Evolutionary conservation across 2,113 vertebrate genomes (phyloP).

Genomic region (Beaufortia kweichowensis): DNA sequence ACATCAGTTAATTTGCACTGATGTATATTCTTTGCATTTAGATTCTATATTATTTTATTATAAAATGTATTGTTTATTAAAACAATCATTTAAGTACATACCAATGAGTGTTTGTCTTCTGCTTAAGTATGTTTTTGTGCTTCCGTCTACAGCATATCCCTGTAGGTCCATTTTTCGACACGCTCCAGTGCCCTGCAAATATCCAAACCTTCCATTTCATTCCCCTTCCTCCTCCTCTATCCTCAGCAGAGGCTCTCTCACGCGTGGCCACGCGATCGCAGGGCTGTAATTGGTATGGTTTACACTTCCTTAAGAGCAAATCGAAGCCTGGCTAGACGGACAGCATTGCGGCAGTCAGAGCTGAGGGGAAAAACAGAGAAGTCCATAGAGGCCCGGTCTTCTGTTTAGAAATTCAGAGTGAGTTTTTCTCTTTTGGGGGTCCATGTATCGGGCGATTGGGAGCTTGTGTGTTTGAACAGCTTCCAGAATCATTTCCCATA

Average conservation of each 20-base stretch:
- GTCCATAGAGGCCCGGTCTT: slow-evolving; percentile 1
- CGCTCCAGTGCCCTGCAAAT: slow-evolving; percentile 33
- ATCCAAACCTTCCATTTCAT: slow-evolving; percentile 39
- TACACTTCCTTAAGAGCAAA: slow-evolving; percentile 55
- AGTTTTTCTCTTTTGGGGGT: slow-evolving; percentile 17
- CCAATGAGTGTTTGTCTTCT: slow-evolving; percentile 15
- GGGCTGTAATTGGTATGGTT: slow-evolving; percentile 60
- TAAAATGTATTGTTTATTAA: no score
- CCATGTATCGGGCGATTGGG: neutral
- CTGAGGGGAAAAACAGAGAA: slow-evolving; percentile 34
- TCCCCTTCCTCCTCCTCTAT: neutral
- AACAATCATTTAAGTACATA: neutral
- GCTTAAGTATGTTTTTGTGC: neutral
- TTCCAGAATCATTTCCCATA: slow-evolving; percentile 50
- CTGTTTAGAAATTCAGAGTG: slow-evolving; percentile 29
- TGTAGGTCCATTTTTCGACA: slow-evolving; percentile 19
- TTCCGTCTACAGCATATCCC: neutral
- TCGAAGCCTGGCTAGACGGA: slow-evolving; percentile 44
- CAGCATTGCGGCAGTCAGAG: slow-evolving; percentile 29
- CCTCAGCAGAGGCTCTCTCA: slow-evolving; percentile 22
- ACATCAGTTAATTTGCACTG: no score
- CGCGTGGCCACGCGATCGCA: slow-evolving; percentile 25
- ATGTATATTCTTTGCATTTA: no score
- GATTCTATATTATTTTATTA: no score
- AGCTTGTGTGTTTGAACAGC: slow-evolving; percentile 51